A percentile compares a stretch with the other conserved stretches of the same genome.
Evolutionary conservation across 53 echinoderm and acorn worm genomes (phyloP).

Genomic region (Mesocentrotus franciscanus): DNA sequence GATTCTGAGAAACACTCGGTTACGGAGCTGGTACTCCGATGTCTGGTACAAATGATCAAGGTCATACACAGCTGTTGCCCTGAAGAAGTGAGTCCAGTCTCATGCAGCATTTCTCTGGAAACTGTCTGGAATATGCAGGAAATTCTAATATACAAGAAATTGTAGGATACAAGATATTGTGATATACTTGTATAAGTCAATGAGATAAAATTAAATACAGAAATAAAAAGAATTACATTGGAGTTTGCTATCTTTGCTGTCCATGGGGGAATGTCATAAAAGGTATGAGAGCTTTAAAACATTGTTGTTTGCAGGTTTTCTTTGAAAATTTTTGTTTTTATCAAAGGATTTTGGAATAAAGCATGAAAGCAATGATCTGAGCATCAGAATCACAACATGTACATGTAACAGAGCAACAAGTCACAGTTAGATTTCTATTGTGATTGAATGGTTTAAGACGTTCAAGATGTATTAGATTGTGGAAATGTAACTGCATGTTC

Average conservation of each 20-base stretch:
- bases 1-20: constrained; percentile 66
- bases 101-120: background rate
- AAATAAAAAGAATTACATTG: background rate
- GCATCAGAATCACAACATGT: background rate
- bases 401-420: too few relatives aligned
- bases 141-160: background rate
- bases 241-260: too few relatives aligned
- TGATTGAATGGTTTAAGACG: background rate
- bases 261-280: too few relatives aligned
- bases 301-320: too few relatives aligned
- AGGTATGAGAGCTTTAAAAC: too few relatives aligned
- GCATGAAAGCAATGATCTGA: background rate
- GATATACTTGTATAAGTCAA: background rate
- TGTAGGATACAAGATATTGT: background rate
- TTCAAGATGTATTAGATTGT: background rate
- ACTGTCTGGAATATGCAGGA: background rate
- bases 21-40: constrained; percentile 78
- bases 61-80: constrained; percentile 82
- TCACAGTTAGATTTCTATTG: background rate
- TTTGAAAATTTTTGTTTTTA: too few relatives aligned
- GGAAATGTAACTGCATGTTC: background rate
- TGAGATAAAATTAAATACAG: background rate
- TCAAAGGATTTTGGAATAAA: background rate
- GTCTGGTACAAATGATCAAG: constrained; percentile 88
- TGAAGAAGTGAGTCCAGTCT: constrained; percentile 81